These are phyloP conservation scores for Clupea harengus DNA, from an alignment of 2,113 vertebrate genomes.

Conservation along the genomic window DNA sequence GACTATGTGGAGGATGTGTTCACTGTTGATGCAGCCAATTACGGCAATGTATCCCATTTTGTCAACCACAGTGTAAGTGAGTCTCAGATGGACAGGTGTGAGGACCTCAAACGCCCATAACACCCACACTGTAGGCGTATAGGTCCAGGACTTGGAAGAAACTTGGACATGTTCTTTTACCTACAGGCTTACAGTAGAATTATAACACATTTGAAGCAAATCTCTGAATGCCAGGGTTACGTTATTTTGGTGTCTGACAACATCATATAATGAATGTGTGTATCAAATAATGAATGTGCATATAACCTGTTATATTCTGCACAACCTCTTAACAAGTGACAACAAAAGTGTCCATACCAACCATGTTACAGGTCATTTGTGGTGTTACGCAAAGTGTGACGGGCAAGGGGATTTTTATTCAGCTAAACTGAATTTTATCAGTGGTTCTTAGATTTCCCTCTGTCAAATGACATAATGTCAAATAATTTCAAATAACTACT, in stretches of 20 bases:
- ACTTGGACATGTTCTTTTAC: neutral
- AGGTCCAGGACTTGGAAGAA: neutral
- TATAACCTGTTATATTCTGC: no score
- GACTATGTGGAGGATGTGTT: slow-evolving; percentile 93
- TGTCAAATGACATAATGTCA: neutral
- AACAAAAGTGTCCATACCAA: no score
- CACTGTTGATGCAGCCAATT: slow-evolving; percentile 87
- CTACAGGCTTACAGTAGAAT: neutral
- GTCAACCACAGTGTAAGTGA: slow-evolving; percentile 91
- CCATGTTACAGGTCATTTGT: neutral
- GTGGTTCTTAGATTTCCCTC: neutral
- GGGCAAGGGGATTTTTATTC: no score
- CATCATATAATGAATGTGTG: no score
- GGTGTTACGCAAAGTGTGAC: neutral
- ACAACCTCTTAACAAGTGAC: no score
- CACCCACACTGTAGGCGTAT: neutral
- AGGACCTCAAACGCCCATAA: neutral
- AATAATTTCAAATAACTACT: no score
- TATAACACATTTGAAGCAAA: neutral
- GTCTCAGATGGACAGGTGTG: neutral
- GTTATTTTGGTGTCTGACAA: neutral
- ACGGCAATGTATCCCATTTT: slow-evolving; percentile 92
- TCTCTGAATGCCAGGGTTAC: neutral
- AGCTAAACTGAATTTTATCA: neutral
- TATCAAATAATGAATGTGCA: no score